phyloP scores from a whole-genome alignment of 2,888 invertebrate species.

The Linnaemya tessellans region DNA sequence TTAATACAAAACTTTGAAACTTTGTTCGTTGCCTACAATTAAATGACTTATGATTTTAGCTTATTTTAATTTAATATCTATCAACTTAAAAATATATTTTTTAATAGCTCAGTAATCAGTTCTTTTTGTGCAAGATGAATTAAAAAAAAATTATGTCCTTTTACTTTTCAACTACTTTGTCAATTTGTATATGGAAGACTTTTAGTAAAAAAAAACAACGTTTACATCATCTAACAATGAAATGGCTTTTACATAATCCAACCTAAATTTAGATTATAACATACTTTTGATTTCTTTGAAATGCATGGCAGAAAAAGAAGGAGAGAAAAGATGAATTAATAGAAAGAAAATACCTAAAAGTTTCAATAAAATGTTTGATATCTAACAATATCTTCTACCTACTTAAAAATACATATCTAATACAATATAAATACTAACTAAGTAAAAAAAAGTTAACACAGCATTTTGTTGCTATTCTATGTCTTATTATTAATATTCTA shows the following conservation, averaged over 20 bases:
- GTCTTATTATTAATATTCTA: constrained; percentile 16
- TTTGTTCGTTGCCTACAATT: constrained; percentile 36
- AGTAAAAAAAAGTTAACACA: constrained; percentile 69
- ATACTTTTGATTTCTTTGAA: constrained; percentile 34
- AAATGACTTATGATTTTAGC: constrained; percentile 67
- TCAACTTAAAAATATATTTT: constrained; percentile 53
- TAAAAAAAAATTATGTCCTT: constrained; percentile 7
- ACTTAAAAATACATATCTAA: background rate
- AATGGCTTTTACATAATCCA: constrained; percentile 37
- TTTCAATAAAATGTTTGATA: constrained; percentile 8
- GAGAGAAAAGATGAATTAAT: constrained; percentile 1
- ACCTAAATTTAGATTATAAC: constrained; percentile 31
- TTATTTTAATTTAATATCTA: constrained; percentile 29
- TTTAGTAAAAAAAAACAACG: constrained; percentile 6
- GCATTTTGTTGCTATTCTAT: constrained; percentile 70
- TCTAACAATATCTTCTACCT: constrained; percentile 54
- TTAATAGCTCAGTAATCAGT: constrained; percentile 63
- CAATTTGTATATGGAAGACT: constrained; percentile 61
- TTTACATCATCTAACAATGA: background rate
- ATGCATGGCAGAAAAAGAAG: constrained; percentile 46
- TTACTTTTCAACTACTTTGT: constrained; percentile 57
- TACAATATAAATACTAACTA: constrained; percentile 41
- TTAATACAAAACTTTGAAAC: constrained; percentile 28
- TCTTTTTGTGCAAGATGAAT: constrained; percentile 56
- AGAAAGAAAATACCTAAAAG: constrained; percentile 35